Percentiles rank a stretch among this genome's conserved stretches.
phyloP scores from a whole-genome alignment of 1,140 invertebrate species.

The Eriosoma lanigerum region DNA sequence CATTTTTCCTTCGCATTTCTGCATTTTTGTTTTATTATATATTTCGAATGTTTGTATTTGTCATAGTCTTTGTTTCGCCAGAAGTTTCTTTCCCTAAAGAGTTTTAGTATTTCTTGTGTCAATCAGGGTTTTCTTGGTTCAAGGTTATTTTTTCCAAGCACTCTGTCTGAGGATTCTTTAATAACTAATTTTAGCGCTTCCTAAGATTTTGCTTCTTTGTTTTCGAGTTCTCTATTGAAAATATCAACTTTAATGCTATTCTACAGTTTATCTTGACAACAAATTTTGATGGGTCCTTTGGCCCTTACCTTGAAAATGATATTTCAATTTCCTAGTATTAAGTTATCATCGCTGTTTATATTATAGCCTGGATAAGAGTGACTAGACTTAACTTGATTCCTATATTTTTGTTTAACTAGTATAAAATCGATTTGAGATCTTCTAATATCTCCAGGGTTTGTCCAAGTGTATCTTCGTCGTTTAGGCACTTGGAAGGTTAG shows the following conservation, averaged over 20 bases:
- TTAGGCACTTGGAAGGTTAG: constrained; percentile 57
- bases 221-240: constrained; percentile 5
- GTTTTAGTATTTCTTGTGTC: constrained; percentile 55
- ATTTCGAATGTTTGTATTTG: constrained; percentile 50
- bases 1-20: constrained; percentile 26
- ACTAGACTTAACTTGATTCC: constrained; percentile 55
- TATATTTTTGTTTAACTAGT: constrained; percentile 56
- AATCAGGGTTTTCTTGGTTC: constrained; percentile 50
- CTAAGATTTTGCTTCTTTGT: constrained; percentile 43
- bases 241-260: background rate
- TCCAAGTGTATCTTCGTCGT: constrained; percentile 57
- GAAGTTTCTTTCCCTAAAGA: constrained; percentile 43
- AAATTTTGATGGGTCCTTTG: constrained; percentile 3
- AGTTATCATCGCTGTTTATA: constrained; percentile 57
- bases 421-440: constrained; percentile 59
- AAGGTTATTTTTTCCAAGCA: constrained; percentile 34
- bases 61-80: constrained; percentile 54
- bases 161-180: background rate
- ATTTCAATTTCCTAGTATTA: constrained; percentile 53
- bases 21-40: constrained; percentile 50
- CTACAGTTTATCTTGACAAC: constrained; percentile 35
- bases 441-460: constrained; percentile 56
- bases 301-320: constrained; percentile 39
- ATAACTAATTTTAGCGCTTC: constrained; percentile 24
- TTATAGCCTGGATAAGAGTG: constrained; percentile 55